These are phyloP conservation scores for Sceloporus tristichus DNA, from an alignment of 2,113 vertebrate genomes.

Conservation along the genomic window DNA sequence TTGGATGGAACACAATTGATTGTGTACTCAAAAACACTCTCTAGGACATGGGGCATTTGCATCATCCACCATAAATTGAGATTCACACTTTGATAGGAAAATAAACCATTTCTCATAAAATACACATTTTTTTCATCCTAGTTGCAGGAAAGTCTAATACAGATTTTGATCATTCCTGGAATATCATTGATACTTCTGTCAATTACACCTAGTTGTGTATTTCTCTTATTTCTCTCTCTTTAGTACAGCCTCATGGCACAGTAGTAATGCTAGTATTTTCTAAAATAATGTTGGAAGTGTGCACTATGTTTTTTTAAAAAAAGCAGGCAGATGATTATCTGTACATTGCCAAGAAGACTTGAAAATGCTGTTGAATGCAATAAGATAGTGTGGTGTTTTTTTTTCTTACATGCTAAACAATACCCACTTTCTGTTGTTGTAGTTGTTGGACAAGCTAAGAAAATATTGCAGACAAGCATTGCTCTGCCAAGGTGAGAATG, in stretches of 20 bases:
- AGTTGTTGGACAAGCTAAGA: constrained; percentile 6
- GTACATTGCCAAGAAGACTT: neutral
- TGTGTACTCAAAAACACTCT: no score
- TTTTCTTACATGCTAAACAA: constrained; percentile 11
- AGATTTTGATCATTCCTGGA: neutral
- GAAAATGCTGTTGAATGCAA: neutral
- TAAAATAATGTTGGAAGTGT: neutral
- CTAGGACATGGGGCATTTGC: no score
- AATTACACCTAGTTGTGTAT: neutral
- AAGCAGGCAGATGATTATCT: constrained; percentile 6
- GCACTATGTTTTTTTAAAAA: neutral
- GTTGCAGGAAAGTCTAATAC: neutral
- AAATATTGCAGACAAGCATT: constrained; percentile 16
- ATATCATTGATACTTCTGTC: neutral
- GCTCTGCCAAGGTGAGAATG: constrained; percentile 31
- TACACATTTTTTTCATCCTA: no score
- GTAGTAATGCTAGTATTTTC: neutral
- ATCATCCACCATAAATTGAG: no score
- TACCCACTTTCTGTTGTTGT: neutral
- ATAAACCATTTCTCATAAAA: no score
- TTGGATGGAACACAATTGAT: no score
- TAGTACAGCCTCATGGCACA: neutral
- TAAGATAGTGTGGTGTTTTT: constrained; percentile 7
- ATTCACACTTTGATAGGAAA: no score
- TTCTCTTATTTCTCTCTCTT: neutral